Conservation (phyloP, 2,797 vertebrate species). For the Otolemur crassicaudatus region DNA sequence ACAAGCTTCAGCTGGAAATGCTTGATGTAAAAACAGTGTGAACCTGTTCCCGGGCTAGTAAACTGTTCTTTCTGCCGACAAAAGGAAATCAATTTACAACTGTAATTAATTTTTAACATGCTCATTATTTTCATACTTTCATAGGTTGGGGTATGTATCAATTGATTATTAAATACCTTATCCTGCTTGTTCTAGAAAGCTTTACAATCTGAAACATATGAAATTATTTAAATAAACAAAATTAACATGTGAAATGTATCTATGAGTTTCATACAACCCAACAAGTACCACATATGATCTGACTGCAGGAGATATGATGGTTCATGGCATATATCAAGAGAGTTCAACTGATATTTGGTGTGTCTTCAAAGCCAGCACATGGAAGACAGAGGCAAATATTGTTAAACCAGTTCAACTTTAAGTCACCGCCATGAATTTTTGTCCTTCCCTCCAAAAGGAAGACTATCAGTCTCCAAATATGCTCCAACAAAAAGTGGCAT, state of each 20-base stretch:
- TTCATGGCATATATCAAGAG: neutral
- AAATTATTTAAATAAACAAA: conserved; percentile 74
- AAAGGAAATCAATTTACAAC: conserved; percentile 85
- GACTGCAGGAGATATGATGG: neutral
- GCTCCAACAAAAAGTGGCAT: conserved; percentile 45
- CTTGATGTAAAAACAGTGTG: conserved; percentile 85
- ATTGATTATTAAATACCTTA: conserved; percentile 42
- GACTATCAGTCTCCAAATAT: neutral
- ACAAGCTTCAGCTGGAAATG: conserved; percentile 89
- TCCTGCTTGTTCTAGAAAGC: conserved; percentile 69
- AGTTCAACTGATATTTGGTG: conserved; percentile 6
- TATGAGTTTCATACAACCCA: conserved; percentile 51
- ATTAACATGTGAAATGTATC: conserved; percentile 57
- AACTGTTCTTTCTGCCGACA: conserved; percentile 82
- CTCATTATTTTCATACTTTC: conserved; percentile 79
- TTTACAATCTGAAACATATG: conserved; percentile 62
- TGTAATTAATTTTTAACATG: conserved; percentile 81
- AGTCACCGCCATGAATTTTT: conserved; percentile 21
- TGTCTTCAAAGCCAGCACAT: neutral
- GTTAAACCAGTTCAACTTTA: neutral
- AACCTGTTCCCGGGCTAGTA: conserved; percentile 84
- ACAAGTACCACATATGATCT: neutral
- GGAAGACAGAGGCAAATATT: neutral
- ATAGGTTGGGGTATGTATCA: conserved; percentile 72
- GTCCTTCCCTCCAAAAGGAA: neutral